Base-by-base conservation (phyloP, 2,113 vertebrate species). In the Labrus mixtus region DNA sequence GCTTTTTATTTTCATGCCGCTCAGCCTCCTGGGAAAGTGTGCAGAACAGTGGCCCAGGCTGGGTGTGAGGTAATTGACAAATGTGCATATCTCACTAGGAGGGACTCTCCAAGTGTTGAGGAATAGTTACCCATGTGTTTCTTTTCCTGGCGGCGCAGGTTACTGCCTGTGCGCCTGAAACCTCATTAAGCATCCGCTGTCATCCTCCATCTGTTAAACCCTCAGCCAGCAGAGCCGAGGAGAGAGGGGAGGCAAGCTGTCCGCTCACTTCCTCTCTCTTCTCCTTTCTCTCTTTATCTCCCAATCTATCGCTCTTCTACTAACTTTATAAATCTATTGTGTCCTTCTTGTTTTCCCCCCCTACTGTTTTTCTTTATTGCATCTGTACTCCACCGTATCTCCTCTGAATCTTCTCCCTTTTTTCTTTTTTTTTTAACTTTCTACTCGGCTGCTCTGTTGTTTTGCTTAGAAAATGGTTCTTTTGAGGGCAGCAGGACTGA, bases 161-260 rank as follows among this genome's bases (percentile, higher is more conserved):
- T 93, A 89, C 81, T 89, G 88, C 86, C 87, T 85, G 81, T 68
- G 81, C 79, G 68, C 73, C 88, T 91, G 91, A 91, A 93, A 92
- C 83, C 88, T 93, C 90, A 94, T 93, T 94, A 94, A 89, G 87
- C 88, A 91, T 91, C 89, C 82, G 67, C 89, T 90, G 91, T 93
- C 93, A 89, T 89, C 87, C 74, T 85, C 93, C 91, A 93, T 93
- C 93, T 94, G 93, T 87, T 94, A 86, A 87, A 87, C 81, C 89
- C 88, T 92, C 83, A 90, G 87, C 79, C 87, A 85, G 86, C 51
- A 73, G 70, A 90, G 82, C 63, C 17, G 54, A 82, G 72, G 23
- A 69, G 81, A 73, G 76, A 72, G 20, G 56, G 43, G 55, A 62
- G 25, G 74, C 88, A 86, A 87, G 85, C 78, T 85, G 81, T 74